Conservation (phyloP, 1,140 invertebrate genomes). For the Cotesia vestalis region DNA sequence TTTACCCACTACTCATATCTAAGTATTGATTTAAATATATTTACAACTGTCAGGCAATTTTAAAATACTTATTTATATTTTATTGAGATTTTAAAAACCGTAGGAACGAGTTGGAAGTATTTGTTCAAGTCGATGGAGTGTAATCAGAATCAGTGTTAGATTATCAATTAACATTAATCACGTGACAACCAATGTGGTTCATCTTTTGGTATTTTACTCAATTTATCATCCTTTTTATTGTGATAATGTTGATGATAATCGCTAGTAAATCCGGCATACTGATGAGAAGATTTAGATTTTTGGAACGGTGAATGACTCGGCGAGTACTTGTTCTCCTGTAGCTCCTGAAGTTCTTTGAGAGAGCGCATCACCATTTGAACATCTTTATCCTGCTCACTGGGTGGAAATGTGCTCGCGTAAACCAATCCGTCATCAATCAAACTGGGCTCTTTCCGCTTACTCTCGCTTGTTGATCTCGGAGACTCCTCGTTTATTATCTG, state of each 20-base stretch:
- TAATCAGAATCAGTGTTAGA: too few relatives aligned
- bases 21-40: slow-evolving; percentile 47
- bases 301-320: slow-evolving; percentile 56
- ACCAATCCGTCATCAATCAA: slow-evolving; percentile 45
- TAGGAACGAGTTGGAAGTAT: slow-evolving; percentile 10
- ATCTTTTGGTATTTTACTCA: slow-evolving; percentile 52
- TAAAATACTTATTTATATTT: slow-evolving; percentile 55
- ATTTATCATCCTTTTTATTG: slow-evolving; percentile 58
- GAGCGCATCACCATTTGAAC: slow-evolving; percentile 62
- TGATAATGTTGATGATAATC: slow-evolving; percentile 54
- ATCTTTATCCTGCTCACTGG: slow-evolving; percentile 56
- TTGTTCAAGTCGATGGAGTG: too few relatives aligned
- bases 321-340: slow-evolving; percentile 56
- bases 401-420: slow-evolving; percentile 39
- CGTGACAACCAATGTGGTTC: slow-evolving; percentile 42
- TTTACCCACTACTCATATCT: slow-evolving; percentile 33
- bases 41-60: slow-evolving; percentile 58
- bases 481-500: slow-evolving; percentile 63
- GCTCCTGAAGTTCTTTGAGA: slow-evolving; percentile 54
- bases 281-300: slow-evolving; percentile 50
- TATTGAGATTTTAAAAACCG: slow-evolving; percentile 27
- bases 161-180: too few relatives aligned
- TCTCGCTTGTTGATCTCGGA: slow-evolving; percentile 38
- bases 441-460: slow-evolving; percentile 48
- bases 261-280: slow-evolving; percentile 52